Base-by-base conservation (phyloP, 2,113 vertebrate genomes). In the Pyrgilauda ruficollis region DNA sequence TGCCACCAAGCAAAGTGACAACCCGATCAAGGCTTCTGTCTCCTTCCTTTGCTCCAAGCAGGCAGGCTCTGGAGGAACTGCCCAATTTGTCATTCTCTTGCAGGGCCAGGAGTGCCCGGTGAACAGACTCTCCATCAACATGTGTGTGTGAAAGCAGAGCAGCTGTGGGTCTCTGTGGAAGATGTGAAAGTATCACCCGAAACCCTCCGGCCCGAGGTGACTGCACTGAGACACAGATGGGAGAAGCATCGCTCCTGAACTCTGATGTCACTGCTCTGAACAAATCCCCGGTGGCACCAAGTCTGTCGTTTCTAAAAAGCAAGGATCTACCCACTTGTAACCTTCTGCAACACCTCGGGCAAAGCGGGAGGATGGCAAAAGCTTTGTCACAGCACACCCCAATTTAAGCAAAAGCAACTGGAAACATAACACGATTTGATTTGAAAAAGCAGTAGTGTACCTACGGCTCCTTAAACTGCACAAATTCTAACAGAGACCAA, bases 161-260 rank as follows among this genome's bases (percentile, higher is more conserved):
- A 44, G 88, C 56, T 52, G 68, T 1, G 22, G 61, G 31, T 47
- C 76, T 75, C 21, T 26, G 81, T 15, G 69, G 64, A 64, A 94
- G 83, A 93, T 78, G 82, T 46, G 85, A 81, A 96, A 93, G 72
- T 88, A 81, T 61, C 69, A 17, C 49, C 53, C 8, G 28, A 95
- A 95, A 91, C 80, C 15, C 50, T 53, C 20, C 0, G 5, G 39
- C 21, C 33, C 2, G 3, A 73, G 63, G 78, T 15, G 53, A n/a
- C 37, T 79, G 46, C 37, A 64, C 11, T 0, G 11, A 77, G 49
- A 77, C 41, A 6, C 46, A 37, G 59, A 20, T 0, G 6, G 24
- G 43, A 82, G 52, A 68, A 80, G 33, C 1, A 1, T 2, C 6
- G 10, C 75, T 72, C 64, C 75, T 77, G 35, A 27, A 11, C 44